Evolutionary conservation across 2,113 vertebrate genomes (phyloP), one percentile per base, ranked within the genome.

Genomic region (Callionymus lyra): DNA sequence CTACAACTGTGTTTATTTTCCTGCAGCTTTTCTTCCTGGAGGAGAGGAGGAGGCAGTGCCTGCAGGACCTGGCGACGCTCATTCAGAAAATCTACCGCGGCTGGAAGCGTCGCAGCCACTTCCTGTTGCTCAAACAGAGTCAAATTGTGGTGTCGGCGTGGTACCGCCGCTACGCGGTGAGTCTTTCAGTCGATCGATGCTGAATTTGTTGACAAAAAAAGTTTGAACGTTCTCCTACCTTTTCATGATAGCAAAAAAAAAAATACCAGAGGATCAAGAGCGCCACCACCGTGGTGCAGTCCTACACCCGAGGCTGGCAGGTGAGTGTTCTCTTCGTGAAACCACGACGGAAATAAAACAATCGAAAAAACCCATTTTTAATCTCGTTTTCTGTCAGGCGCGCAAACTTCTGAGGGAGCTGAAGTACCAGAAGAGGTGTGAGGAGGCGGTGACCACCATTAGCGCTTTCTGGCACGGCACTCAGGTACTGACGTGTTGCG

Each of bases 81-180:
- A 97, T 99, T 70, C 92, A 81, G 73, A 99, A 99, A 82, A 93
- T 97, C 75, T 99, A 94, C 59, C 87, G 91, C 6, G 95, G 95
- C 0, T 98, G 93, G 93, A 97, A 92, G 65, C 89, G 88, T 45
- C 90, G 91, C 40, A 89, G 72, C 2, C 86, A 72, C 42, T 99
- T 98, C 71, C 77, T 94, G 58, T 76, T 97, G 13, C 86, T 98
- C 85, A 96, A 92, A 3, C 86, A 77, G 56, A 93, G 94, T 76
- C 93, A 99, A 69, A 76, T 95, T 6, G 87, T 94, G 62, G 85
- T 99, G 33, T 80, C 93, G 0, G 88, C 94, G 12, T 98, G 92
- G 92, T 92, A 82, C 73, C 87, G 92, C 57, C 82, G 93, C 85
- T 93, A 87, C 0, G 82, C 92, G 17, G 95, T 99, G 77, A 68